Conservation (phyloP, 1,140 invertebrate genomes). For the Protaetia brevitarsis region DNA sequence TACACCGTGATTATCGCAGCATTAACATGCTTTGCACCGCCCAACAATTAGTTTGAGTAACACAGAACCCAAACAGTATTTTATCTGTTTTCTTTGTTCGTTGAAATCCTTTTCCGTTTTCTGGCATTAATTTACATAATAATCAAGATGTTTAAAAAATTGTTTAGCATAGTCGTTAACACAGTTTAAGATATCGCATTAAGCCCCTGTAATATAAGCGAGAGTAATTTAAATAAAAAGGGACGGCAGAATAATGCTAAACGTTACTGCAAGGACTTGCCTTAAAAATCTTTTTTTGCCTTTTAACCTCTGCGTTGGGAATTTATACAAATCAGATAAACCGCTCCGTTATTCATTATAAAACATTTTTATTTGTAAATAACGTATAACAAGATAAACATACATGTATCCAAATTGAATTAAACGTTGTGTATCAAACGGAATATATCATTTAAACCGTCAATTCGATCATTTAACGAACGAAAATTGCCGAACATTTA, state of each 20-base stretch:
- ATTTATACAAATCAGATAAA: no score
- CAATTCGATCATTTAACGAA: background rate
- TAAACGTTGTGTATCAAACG: no score
- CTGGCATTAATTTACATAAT: conserved; percentile 31
- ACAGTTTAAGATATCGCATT: conserved; percentile 23
- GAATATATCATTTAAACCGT: background rate
- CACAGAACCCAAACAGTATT: background rate
- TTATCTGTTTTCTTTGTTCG: background rate
- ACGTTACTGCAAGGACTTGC: background rate
- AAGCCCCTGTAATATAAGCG: background rate
- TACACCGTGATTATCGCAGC: no score
- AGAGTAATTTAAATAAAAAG: conserved; percentile 14
- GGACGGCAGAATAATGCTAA: background rate
- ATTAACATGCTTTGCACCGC: no score
- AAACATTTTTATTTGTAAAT: no score
- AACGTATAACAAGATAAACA: no score
- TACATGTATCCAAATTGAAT: no score
- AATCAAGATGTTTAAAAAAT: conserved; percentile 26
- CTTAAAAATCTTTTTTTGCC: background rate
- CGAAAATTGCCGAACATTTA: background rate
- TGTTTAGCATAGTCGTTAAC: conserved; percentile 31
- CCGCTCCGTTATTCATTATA: no score
- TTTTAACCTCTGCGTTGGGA: no score
- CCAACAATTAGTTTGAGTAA: no score
- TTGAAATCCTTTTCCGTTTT: conserved; percentile 17